Evolutionary conservation across 1,140 invertebrate species (phyloP).

Genomic region (Meloidogyne exigua): DNA sequence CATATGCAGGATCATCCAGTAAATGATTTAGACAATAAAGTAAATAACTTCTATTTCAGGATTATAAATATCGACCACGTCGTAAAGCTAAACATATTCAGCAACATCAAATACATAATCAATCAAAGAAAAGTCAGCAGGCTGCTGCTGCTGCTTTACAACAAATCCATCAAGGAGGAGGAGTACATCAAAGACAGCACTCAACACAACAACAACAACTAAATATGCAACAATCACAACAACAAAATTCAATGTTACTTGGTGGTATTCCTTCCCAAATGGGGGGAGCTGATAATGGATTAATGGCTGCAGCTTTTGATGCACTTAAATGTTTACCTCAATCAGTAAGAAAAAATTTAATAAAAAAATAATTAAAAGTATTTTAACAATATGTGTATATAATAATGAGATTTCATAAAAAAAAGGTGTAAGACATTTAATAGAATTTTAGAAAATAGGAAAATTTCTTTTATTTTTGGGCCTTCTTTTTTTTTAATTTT

Average conservation of each 20-base stretch:
- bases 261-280: neutral
- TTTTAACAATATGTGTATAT: too few relatives aligned
- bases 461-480: too few relatives aligned
- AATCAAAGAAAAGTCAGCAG: conserved; percentile 10
- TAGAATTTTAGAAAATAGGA: too few relatives aligned
- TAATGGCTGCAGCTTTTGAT: conserved; percentile 19
- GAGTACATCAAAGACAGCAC: neutral
- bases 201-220: conserved; percentile 8
- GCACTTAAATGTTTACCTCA: conserved; percentile 24
- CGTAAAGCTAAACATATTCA: conserved; percentile 24
- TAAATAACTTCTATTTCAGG: neutral
- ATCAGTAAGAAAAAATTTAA: neutral
- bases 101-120: conserved; percentile 15
- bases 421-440: too few relatives aligned
- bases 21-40: neutral
- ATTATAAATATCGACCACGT: conserved; percentile 23
- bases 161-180: conserved; percentile 5
- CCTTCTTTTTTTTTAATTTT: too few relatives aligned
- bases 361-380: too few relatives aligned
- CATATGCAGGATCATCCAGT: conserved; percentile 71
- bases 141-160: conserved; percentile 3
- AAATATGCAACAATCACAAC: neutral
- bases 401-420: too few relatives aligned
- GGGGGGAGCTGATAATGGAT: neutral
- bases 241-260: conserved; percentile 4